These are phyloP conservation scores for Crypturellus undulatus DNA, from an alignment of 2,113 vertebrate genomes.

Conservation along the genomic window DNA sequence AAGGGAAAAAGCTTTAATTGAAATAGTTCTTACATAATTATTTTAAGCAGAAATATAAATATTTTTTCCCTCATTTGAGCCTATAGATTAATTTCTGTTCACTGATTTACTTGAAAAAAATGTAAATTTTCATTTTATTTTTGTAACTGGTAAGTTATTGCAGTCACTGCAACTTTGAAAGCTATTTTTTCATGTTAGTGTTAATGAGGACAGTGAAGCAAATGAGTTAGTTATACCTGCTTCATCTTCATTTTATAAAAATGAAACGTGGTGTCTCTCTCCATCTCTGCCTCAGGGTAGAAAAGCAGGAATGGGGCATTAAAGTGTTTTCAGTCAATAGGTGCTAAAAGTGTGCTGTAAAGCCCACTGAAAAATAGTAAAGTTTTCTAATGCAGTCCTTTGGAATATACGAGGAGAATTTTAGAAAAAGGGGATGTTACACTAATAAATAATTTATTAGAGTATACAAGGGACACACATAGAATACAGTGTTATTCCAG, in stretches of 20 bases:
- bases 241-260: slow-evolving; percentile 24
- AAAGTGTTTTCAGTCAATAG: neutral
- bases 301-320: neutral
- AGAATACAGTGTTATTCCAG: neutral
- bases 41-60: slow-evolving; percentile 7
- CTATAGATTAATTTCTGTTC: neutral
- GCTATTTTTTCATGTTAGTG: neutral
- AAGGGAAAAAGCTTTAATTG: neutral
- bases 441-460: neutral
- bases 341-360: neutral
- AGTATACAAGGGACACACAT: neutral
- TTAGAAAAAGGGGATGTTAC: neutral
- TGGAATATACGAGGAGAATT: neutral
- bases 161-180: neutral
- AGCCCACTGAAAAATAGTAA: neutral
- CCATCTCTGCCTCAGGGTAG: neutral
- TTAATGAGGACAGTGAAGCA: slow-evolving; percentile 23
- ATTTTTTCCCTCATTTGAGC: neutral
- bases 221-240: slow-evolving; percentile 8
- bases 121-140: neutral
- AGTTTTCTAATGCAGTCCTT: neutral
- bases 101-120: neutral
- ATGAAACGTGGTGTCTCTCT: neutral
- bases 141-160: neutral
- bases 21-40: neutral